A percentile compares a stretch with the other conserved stretches of the same genome.
These are phyloP conservation scores for Chlorospingus flavigularis DNA, from an alignment of 2,797 vertebrate genomes.

Conservation along the genomic window DNA sequence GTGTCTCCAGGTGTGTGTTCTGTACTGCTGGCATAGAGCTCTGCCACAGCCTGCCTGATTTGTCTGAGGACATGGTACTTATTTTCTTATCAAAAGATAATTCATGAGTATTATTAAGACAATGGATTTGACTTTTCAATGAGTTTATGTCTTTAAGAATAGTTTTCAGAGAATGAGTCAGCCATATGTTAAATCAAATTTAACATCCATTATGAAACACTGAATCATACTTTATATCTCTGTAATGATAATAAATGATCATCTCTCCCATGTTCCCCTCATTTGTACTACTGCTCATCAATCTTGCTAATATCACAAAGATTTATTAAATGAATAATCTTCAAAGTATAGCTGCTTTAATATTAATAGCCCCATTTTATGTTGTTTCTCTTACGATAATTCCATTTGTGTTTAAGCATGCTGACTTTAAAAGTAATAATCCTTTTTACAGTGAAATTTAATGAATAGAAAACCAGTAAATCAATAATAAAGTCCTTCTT, in stretches of 20 bases:
- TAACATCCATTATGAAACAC: slow-evolving; percentile 79
- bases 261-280: slow-evolving; percentile 70
- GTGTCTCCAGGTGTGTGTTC: not conserved
- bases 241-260: slow-evolving; percentile 81
- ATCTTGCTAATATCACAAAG: slow-evolving; percentile 77
- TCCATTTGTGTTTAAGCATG: slow-evolving; percentile 67
- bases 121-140: slow-evolving; percentile 73
- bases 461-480: slow-evolving; percentile 75
- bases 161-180: slow-evolving; percentile 76
- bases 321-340: slow-evolving; percentile 79
- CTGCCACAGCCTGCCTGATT: not conserved
- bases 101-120: slow-evolving; percentile 68
- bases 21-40: not conserved
- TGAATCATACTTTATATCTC: slow-evolving; percentile 79
- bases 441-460: slow-evolving; percentile 69
- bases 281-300: slow-evolving; percentile 76
- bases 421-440: slow-evolving; percentile 74
- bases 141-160: slow-evolving; percentile 76
- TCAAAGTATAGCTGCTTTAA: slow-evolving; percentile 73
- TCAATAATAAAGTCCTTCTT: slow-evolving; percentile 72
- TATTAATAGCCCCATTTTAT: slow-evolving; percentile 78
- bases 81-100: slow-evolving; percentile 50
- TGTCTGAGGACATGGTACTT: not conserved
- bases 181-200: slow-evolving; percentile 82
- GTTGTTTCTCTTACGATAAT: slow-evolving; percentile 68